Base-by-base conservation (phyloP, 2,888 invertebrate species). In the Mimachlamys varia region DNA sequence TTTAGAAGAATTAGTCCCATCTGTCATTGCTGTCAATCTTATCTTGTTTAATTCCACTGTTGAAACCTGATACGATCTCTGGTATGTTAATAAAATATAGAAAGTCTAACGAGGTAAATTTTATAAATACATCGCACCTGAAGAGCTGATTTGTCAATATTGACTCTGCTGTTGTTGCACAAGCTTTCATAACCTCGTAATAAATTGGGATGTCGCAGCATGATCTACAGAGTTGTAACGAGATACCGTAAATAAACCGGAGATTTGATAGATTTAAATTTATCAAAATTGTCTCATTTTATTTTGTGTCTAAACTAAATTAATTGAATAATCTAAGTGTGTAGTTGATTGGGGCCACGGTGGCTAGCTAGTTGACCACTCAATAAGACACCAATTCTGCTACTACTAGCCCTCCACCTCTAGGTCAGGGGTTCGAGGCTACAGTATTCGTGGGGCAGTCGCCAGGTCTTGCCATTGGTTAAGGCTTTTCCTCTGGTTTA, bases 81-180 rank as follows among this genome's bases (percentile, higher is more conserved):
- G 15, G 76, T 76, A 76, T 76, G 76, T 76, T 33, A 76, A 76
- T 76, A 76, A 76, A 27, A 76, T 76, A 33, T 12, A 76, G 76
- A 76, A 76, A 12, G 76, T 17, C 17, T 76, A 76, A 33, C 76
- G 33, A 76, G 5, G 17, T 76, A 76, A 76, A 76, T 76, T 76
- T 33, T 76, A 76, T 76, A 76, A 76, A 76, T 76, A 33, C 27
- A 33, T 76, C 76, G 33, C 76, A 76, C 76, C 76, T 76, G 33
- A 76, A 2, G 33, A 12, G 76, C 33, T 76, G 76, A 76, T 76
- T 27, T 76, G 76, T 76, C 76, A 33, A 33, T 76, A 76, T 27
- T 76, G 33, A 76, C 76, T 33, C 58, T 5, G 76, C 27, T 12
- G 4, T 33, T 33, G 76, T 76, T 76, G 15, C 76, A 76, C 76